phyloP scores from a whole-genome alignment of 2,888 invertebrate genomes.

The Asteroscopus sphinx region DNA sequence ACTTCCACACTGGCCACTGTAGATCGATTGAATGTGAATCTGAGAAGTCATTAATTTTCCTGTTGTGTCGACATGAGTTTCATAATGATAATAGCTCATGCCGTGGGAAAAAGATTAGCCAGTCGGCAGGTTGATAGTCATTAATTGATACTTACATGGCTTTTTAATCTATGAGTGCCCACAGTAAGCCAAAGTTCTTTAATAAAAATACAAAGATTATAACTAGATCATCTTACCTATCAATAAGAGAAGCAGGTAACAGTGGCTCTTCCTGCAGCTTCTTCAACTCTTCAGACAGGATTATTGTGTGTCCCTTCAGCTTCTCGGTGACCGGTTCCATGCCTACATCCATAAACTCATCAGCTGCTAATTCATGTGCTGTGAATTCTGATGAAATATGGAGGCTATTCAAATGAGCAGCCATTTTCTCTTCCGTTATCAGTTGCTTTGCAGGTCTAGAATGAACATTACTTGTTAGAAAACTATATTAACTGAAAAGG shows the following conservation, averaged over 20 bases:
- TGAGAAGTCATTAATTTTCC: too few species aligned
- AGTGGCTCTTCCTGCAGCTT: constrained; percentile 91
- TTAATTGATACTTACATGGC: too few species aligned
- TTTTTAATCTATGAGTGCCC: too few species aligned
- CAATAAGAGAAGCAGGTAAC: constrained; percentile 91
- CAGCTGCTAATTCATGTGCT: constrained; percentile 67
- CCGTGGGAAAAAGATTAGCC: too few species aligned
- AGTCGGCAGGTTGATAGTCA: too few species aligned
- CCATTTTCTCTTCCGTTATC: constrained; percentile 96
- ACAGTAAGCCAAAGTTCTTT: too few species aligned
- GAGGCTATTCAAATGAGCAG: constrained; percentile 93
- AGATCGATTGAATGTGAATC: too few species aligned
- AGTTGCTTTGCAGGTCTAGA: constrained; percentile 92
- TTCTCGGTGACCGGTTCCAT: constrained; percentile 72
- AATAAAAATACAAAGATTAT: neutral
- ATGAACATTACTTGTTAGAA: constrained; percentile 10
- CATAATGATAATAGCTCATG: too few species aligned
- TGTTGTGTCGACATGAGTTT: too few species aligned
- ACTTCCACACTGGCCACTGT: too few species aligned
- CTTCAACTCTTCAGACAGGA: constrained; percentile 93
- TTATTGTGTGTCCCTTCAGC: constrained; percentile 88
- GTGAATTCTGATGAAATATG: constrained; percentile 91
- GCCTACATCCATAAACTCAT: constrained; percentile 77
- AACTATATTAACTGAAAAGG: too few species aligned
- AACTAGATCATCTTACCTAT: constrained; percentile 72